Conservation (phyloP, 2,797 vertebrate genomes). For the Loriculus beryllinus region DNA sequence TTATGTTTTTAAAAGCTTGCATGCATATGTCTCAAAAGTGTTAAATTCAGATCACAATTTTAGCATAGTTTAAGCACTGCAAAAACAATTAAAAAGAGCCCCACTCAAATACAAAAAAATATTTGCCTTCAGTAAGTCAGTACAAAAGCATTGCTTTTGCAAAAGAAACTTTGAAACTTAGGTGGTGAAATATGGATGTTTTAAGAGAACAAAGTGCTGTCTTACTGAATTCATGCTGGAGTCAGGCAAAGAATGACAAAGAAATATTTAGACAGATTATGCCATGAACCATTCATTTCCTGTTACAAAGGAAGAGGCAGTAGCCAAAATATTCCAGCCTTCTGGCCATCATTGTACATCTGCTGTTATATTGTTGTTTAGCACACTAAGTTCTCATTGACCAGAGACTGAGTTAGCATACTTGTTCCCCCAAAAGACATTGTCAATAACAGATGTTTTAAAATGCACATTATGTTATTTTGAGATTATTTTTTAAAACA, state of each 20-base stretch:
- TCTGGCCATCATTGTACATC: constrained; percentile 63
- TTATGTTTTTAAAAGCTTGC: not conserved
- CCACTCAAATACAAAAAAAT: not conserved
- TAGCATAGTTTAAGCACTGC: not conserved
- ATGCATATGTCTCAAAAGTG: not conserved
- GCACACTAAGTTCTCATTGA: constrained; percentile 46
- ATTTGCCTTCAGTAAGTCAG: constrained; percentile 1
- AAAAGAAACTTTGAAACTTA: constrained; percentile 8
- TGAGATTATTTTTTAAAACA: constrained; percentile 14
- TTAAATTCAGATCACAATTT: not conserved
- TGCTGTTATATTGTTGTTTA: constrained; percentile 58
- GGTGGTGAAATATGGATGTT: not conserved
- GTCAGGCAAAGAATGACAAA: constrained; percentile 52
- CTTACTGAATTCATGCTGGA: constrained; percentile 37
- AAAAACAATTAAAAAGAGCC: not conserved
- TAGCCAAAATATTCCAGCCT: constrained; percentile 60
- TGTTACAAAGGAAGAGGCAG: constrained; percentile 64
- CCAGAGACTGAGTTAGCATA: constrained; percentile 35
- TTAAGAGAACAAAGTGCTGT: constrained; percentile 17
- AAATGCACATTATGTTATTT: constrained; percentile 45
- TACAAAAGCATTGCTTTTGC: not conserved
- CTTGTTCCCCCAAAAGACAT: constrained; percentile 40
- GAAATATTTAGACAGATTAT: constrained; percentile 64
- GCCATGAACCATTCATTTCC: constrained; percentile 70
- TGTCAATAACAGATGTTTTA: constrained; percentile 58